A percentile compares a stretch with the other conserved stretches of the same genome.
Evolutionary conservation across 2,113 vertebrate genomes (phyloP).

Genomic region (Phrynosoma platyrhinos): DNA sequence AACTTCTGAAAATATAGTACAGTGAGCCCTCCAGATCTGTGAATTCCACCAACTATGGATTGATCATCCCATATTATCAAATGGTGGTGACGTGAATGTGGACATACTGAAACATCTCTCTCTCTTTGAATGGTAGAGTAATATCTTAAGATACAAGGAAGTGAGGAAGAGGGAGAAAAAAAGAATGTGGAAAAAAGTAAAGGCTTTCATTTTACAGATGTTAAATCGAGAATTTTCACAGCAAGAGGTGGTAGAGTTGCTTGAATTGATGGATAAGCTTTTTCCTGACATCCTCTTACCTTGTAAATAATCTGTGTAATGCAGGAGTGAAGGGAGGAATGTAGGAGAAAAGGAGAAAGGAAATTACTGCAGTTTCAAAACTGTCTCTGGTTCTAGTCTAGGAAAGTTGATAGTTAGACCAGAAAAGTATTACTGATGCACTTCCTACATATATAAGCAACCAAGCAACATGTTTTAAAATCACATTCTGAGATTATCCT

Average conservation of each 20-base stretch:
- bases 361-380: neutral
- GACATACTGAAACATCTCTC: neutral
- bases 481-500: neutral
- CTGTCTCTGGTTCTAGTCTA: neutral
- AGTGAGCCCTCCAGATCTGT: too few relatives aligned
- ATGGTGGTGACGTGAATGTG: too few relatives aligned
- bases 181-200: neutral
- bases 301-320: neutral
- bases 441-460: neutral
- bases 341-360: neutral
- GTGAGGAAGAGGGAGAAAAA: neutral
- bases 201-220: neutral
- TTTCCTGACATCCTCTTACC: neutral
- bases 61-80: too few relatives aligned
- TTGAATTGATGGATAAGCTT: slow-evolving; percentile 12
- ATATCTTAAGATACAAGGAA: neutral
- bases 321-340: neutral
- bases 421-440: neutral
- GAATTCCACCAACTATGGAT: too few relatives aligned
- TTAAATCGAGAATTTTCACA: neutral
- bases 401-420: neutral
- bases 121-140: neutral
- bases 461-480: neutral
- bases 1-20: neutral
- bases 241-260: neutral